Evolutionary conservation across 1,140 invertebrate species (phyloP).

Genomic region (Argopecten irradians): DNA sequence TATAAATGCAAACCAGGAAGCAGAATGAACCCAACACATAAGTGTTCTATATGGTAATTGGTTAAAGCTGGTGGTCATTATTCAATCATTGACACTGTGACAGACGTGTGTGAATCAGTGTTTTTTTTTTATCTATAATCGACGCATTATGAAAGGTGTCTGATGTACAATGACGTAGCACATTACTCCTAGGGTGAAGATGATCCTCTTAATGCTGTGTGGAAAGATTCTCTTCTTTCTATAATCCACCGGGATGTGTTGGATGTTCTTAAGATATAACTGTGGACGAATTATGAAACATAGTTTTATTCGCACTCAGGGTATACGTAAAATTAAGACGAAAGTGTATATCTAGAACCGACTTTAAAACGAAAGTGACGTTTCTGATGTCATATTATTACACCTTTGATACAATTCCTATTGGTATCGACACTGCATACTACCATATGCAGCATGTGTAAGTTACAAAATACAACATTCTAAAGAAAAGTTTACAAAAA

Average conservation of each 20-base stretch:
- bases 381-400: background rate
- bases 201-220: background rate
- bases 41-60: slow-evolving; percentile 93
- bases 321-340: too few relatives aligned
- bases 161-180: background rate
- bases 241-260: background rate
- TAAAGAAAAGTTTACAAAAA: too few relatives aligned
- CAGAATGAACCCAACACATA: slow-evolving; percentile 93
- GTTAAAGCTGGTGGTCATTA: background rate
- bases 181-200: background rate
- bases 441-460: too few relatives aligned
- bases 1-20: slow-evolving; percentile 83
- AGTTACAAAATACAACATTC: too few relatives aligned
- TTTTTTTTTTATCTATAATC: background rate
- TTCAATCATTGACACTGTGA: background rate
- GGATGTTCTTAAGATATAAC: background rate
- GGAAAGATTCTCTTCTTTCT: background rate
- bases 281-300: too few relatives aligned
- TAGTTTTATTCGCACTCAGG: too few relatives aligned
- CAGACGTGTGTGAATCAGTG: background rate
- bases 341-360: background rate
- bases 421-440: too few relatives aligned
- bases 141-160: background rate
- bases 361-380: background rate
- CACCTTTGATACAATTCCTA: too few relatives aligned